These are phyloP conservation scores for Odobenus rosmarus DNA, from an alignment of 2,113 vertebrate species.

Conservation along the genomic window DNA sequence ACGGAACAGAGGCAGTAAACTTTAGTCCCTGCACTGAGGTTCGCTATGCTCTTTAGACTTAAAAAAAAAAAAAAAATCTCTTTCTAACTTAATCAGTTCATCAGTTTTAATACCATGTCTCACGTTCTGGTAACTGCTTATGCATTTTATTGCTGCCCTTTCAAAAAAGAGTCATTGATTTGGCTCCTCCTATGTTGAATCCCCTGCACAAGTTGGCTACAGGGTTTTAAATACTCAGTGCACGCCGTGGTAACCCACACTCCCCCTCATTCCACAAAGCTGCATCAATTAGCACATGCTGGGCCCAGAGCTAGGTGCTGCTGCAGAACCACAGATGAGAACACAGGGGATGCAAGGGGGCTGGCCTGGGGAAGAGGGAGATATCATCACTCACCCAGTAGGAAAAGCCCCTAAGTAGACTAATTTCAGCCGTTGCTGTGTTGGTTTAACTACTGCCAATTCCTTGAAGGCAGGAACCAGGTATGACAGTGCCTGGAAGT, in stretches of 20 bases:
- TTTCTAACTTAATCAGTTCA: background rate
- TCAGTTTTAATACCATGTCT: background rate
- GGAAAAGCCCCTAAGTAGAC: background rate
- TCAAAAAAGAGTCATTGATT: background rate
- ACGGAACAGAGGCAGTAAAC: background rate
- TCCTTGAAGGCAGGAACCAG: background rate
- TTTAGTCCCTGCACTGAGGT: background rate
- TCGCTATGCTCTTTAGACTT: background rate
- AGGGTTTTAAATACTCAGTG: background rate
- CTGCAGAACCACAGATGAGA: background rate
- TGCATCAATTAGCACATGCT: background rate
- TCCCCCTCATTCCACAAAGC: background rate
- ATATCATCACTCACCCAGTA: background rate
- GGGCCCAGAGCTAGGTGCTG: background rate
- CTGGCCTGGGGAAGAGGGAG: background rate
- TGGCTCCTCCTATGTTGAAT: background rate
- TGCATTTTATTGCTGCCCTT: background rate
- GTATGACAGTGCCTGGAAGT: background rate
- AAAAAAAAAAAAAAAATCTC: background rate
- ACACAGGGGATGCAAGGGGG: background rate
- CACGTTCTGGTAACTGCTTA: background rate
- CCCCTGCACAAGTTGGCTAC: background rate
- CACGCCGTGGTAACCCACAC: rapidly evolving
- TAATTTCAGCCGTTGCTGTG: background rate
- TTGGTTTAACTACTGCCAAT: background rate